Evolutionary conservation across 2,797 vertebrate species (phyloP).

Genomic region (Mormyrus hasselquistii): DNA sequence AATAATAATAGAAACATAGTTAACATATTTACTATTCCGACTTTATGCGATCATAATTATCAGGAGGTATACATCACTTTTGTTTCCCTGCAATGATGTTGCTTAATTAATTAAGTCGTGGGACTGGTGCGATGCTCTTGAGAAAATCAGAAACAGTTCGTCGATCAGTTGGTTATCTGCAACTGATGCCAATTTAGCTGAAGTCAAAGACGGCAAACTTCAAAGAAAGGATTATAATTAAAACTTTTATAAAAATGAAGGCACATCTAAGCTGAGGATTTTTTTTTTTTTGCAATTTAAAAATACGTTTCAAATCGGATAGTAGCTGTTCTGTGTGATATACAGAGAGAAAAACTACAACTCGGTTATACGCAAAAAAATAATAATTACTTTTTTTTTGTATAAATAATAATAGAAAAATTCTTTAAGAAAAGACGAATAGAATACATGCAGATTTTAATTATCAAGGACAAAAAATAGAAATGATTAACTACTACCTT

Average conservation of each 20-base stretch:
- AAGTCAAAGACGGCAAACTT: constrained; percentile 40
- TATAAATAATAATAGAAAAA: neutral
- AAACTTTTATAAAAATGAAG: constrained; percentile 37
- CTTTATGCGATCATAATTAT: neutral
- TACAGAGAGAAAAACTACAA: neutral
- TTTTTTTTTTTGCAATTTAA: constrained; percentile 3
- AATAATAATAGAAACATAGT: neutral
- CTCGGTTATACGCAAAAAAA: neutral
- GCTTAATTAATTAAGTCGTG: neutral
- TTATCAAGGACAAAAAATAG: neutral
- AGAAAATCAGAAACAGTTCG: constrained; percentile 40
- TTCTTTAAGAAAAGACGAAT: neutral
- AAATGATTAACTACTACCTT: neutral
- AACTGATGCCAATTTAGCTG: constrained; percentile 38
- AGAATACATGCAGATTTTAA: neutral
- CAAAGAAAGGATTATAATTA: constrained; percentile 41
- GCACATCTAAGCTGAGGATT: constrained; percentile 37
- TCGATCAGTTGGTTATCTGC: constrained; percentile 38
- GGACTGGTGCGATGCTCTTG: constrained; percentile 25
- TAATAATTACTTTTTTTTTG: neutral
- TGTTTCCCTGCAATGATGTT: neutral
- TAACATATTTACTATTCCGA: neutral
- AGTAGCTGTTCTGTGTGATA: constrained; percentile 29
- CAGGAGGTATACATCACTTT: neutral
- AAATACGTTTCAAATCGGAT: constrained; percentile 41